Percentiles rank a stretch among this genome's conserved stretches.
Evolutionary conservation across 2,797 vertebrate genomes (phyloP).

Genomic region (Sparidentex hasta): DNA sequence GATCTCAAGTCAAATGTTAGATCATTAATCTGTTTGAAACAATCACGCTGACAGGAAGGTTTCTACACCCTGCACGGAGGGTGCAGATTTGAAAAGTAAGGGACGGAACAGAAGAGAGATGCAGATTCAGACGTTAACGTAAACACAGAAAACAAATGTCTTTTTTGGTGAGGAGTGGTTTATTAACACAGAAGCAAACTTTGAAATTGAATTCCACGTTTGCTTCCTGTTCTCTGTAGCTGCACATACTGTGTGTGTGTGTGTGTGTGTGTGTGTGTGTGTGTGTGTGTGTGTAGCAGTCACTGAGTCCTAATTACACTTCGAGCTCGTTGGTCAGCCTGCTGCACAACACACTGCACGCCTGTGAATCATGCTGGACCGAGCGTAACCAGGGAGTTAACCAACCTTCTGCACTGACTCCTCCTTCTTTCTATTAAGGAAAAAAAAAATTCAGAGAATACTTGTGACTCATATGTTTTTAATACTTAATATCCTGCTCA

Average conservation of each 20-base stretch:
- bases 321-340: neutral
- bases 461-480: neutral
- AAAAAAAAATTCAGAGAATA: slow-evolving; percentile 6
- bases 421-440: neutral
- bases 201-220: too few species aligned
- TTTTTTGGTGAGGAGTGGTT: too few species aligned
- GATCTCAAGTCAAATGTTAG: too few species aligned
- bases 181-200: too few species aligned
- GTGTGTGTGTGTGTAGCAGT: neutral
- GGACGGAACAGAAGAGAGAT: too few species aligned
- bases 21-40: too few species aligned
- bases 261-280: too few species aligned
- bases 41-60: too few species aligned
- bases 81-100: too few species aligned
- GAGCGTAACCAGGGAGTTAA: slow-evolving; percentile 36
- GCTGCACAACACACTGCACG: neutral
- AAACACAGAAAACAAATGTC: too few species aligned
- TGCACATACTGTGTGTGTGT: slow-evolving; percentile 3
- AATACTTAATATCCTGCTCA: neutral
- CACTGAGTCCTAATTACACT: slow-evolving; percentile 32
- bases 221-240: neutral
- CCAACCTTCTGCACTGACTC: slow-evolving; percentile 18
- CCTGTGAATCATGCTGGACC: slow-evolving; percentile 5
- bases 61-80: too few species aligned
- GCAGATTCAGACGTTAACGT: too few species aligned